These are phyloP conservation scores for Scomber japonicus DNA, from an alignment of 2,113 vertebrate species.

Conservation along the genomic window DNA sequence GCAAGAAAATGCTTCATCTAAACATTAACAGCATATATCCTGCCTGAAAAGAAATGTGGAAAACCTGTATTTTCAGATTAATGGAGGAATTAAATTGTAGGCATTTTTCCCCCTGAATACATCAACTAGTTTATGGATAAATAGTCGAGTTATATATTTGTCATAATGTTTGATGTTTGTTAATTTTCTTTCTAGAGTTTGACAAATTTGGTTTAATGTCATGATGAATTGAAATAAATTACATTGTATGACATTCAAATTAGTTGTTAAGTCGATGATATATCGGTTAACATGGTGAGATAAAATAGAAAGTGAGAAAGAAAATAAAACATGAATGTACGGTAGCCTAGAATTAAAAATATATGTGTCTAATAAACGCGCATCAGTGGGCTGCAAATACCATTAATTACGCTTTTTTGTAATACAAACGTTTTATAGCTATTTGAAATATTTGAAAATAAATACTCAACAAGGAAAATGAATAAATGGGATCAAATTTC, in stretches of 20 bases:
- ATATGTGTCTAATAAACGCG: not conserved
- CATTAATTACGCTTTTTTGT: not conserved
- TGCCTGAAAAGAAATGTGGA: not conserved
- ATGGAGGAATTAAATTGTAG: not conserved
- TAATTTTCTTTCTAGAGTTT: not conserved
- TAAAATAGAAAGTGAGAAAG: not conserved
- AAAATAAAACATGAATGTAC: not conserved
- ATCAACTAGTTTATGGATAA: fast-evolving
- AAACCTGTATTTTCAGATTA: not conserved
- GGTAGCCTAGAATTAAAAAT: not conserved
- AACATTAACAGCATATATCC: not conserved
- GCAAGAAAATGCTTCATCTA: slow-evolving; percentile 21
- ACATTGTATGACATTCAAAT: not conserved
- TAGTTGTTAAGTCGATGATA: not conserved
- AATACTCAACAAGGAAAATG: not conserved
- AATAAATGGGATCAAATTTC: not conserved
- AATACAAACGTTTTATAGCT: not conserved
- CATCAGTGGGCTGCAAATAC: not conserved
- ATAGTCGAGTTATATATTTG: not conserved
- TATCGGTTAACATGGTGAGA: not conserved
- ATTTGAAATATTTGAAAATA: not conserved
- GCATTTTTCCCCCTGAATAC: too few species aligned
- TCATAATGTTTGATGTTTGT: not conserved
- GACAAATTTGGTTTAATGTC: not conserved
- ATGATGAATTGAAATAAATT: not conserved